phyloP scores from a whole-genome alignment of 2,113 vertebrate genomes.

The Eubucco bourcierii region DNA sequence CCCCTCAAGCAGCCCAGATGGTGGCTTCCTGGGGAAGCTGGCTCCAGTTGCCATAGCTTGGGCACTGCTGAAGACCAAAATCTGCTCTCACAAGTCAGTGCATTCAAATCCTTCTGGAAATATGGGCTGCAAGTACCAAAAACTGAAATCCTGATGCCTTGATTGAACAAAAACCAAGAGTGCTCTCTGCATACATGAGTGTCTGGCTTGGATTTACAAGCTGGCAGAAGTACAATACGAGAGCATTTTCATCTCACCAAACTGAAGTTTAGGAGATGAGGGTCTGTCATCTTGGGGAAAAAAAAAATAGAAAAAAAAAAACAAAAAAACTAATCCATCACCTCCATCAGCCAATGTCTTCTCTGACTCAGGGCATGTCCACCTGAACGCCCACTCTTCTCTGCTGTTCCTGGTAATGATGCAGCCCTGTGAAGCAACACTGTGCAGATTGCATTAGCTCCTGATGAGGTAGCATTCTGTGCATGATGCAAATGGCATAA shows the following conservation, averaged over 20 bases:
- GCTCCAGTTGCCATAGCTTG: background rate
- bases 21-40: background rate
- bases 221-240: background rate
- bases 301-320: background rate
- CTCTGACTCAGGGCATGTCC: constrained; percentile 58
- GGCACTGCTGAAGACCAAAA: background rate
- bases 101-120: background rate
- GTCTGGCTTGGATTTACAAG: background rate
- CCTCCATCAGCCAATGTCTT: constrained; percentile 8
- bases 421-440: constrained; percentile 30
- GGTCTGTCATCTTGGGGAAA: background rate
- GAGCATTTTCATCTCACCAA: background rate
- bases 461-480: constrained; percentile 5
- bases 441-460: background rate
- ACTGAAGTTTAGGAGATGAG: background rate
- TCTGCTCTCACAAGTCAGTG: background rate
- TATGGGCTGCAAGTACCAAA: background rate
- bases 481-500: background rate
- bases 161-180: background rate
- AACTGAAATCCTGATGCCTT: background rate
- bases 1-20: rapidly evolving
- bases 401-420: constrained; percentile 48
- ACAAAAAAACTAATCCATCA: background rate
- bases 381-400: constrained; percentile 52
- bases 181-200: background rate